Base-by-base conservation (phyloP, 2,888 invertebrate genomes). In the Drosophila histrio region DNA sequence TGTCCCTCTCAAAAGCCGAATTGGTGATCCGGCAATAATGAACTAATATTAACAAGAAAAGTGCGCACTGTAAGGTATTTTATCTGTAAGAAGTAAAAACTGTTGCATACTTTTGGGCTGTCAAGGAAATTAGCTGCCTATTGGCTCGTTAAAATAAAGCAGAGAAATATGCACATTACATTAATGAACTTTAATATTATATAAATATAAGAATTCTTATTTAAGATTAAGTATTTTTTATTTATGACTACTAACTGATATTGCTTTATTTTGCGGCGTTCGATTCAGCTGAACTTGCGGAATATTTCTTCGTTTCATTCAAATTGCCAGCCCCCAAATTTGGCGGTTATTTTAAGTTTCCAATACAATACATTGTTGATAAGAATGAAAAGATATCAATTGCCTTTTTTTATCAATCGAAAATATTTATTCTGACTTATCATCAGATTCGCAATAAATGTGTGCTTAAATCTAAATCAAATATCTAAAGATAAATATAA, bases 341-440 rank as follows among this genome's bases (percentile, higher is more conserved):
- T n/a, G n/a, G n/a, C n/a, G n/a, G n/a, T n/a, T n/a, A n/a, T 15
- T 36, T 15, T 38, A 15, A 17, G 28, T 28, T 39, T 11, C 4
- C 52, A 21, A 4, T 2, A 8, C 26, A 1, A 7, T 9, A 22
- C 9, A 1, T 9, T 15, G 8, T 32, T 21, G 1, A 19, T 21
- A 30, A n/a, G 3, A 32, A 21, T 13, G 13, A n/a, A 1, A 53
- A 13, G 22, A 9, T n/a, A n/a, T n/a, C 9, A 32, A 28, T 41
- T 21, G 2, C 13, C 7, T 13, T 24, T 54, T 56, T 68, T 39
- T 26, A 54, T 56, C n/a, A 70, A 62, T 72, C 46, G 67, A 83
- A 83, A 67, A 68, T 83, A 62, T 82, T 82, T 88, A 82, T 88
- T 87, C 87, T 83, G 82, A 79, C 32, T 72, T 76, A 38, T 32